Conservation (phyloP, 2,113 vertebrate species). For the Notechis scutatus region DNA sequence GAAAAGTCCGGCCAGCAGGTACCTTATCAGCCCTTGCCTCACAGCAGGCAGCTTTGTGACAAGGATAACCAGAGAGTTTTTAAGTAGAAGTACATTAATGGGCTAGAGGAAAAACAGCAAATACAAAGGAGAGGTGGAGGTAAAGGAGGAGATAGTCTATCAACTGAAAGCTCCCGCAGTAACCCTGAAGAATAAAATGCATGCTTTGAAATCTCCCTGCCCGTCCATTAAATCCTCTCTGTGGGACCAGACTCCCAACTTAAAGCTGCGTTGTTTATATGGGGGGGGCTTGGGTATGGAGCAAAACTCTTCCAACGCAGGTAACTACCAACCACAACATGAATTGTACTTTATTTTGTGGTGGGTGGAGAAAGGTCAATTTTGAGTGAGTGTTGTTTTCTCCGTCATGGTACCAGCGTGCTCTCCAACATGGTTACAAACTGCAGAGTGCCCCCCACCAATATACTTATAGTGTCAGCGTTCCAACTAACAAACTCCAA, state of each 20-base stretch:
- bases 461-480: background rate
- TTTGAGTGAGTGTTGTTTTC: background rate
- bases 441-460: background rate
- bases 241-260: background rate
- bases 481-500: no score
- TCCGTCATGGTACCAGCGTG: background rate
- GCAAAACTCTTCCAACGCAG: background rate
- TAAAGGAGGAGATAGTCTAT: background rate
- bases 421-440: background rate
- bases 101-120: background rate
- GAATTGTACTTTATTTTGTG: background rate
- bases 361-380: background rate
- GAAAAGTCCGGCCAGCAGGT: background rate
- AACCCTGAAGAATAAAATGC: background rate
- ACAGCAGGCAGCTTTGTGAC: background rate
- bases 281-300: background rate
- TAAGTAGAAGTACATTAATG: background rate
- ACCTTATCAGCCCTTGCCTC: background rate
- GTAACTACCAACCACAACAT: background rate
- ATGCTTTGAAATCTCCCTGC: constrained; percentile 17
- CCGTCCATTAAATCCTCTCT: constrained; percentile 16
- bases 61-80: background rate
- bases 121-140: background rate
- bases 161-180: background rate
- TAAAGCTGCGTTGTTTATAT: constrained; percentile 40